These are phyloP conservation scores for Coreius guichenoti DNA, from an alignment of 2,797 vertebrate species.

Conservation along the genomic window DNA sequence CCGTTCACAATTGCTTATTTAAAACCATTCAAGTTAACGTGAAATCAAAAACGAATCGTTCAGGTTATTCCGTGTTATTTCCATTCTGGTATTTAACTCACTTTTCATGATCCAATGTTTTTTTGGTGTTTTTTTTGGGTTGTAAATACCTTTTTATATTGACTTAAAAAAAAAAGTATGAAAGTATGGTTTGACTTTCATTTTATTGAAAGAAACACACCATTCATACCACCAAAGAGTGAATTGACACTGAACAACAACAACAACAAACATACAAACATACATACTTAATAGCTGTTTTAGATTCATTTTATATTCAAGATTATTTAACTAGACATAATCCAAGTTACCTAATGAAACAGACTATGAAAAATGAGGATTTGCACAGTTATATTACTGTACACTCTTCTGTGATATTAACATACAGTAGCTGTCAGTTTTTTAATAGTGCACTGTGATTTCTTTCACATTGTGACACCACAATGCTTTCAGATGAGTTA, in stretches of 20 bases:
- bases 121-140: neutral
- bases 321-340: slow-evolving; percentile 63
- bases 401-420: slow-evolving; percentile 27
- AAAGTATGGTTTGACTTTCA: neutral
- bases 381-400: slow-evolving; percentile 43
- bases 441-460: slow-evolving; percentile 44
- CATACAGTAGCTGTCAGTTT: neutral
- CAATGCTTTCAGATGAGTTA: slow-evolving; percentile 49
- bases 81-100: neutral
- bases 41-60: neutral
- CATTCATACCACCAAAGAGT: neutral
- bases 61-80: neutral
- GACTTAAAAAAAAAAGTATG: neutral
- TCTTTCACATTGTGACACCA: slow-evolving; percentile 24
- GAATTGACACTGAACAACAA: slow-evolving; percentile 26
- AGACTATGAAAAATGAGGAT: slow-evolving; percentile 36
- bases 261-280: neutral
- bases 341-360: neutral
- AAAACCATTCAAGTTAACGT: neutral
- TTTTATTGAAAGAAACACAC: neutral
- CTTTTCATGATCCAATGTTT: neutral
- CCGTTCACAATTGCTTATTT: neutral
- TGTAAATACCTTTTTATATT: neutral
- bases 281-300: neutral
- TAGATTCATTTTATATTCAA: slow-evolving; percentile 52